Percentiles rank a stretch among this genome's conserved stretches.
These are phyloP conservation scores for Anastrepha ludens DNA, from an alignment of 1,140 invertebrate genomes.

Conservation along the genomic window DNA sequence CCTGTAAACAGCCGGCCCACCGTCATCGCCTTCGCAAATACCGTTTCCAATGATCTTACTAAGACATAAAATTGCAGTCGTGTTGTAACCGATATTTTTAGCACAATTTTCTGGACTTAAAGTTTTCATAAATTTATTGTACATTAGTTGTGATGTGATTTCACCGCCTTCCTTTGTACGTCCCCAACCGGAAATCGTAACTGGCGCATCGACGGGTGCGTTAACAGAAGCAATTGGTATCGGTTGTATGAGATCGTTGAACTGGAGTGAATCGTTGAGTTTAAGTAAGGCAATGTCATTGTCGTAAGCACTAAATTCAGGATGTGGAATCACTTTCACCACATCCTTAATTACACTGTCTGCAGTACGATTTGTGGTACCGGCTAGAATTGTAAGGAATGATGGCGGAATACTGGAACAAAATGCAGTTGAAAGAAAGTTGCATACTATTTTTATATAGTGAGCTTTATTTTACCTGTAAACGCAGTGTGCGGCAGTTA, in stretches of 20 bases:
- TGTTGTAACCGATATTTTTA: conserved; percentile 54
- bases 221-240: conserved; percentile 58
- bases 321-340: conserved; percentile 64
- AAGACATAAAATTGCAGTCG: conserved; percentile 60
- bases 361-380: conserved; percentile 64
- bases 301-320: conserved; percentile 63
- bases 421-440: background rate
- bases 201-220: conserved; percentile 58
- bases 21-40: conserved; percentile 66
- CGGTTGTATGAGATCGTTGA: conserved; percentile 60
- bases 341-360: conserved; percentile 64
- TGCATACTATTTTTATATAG: background rate
- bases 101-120: conserved; percentile 62
- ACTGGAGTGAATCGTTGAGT: conserved; percentile 60
- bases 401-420: conserved; percentile 63
- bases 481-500: conserved; percentile 67
- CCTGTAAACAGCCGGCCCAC: conserved; percentile 66
- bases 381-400: conserved; percentile 64
- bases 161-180: conserved; percentile 60
- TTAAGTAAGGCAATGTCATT: conserved; percentile 66
- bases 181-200: conserved; percentile 70
- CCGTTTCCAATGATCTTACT: conserved; percentile 63
- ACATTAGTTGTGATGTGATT: conserved; percentile 56
- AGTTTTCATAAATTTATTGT: conserved; percentile 55
- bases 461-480: conserved; percentile 62